Conservation (phyloP, 2,888 invertebrate genomes). For the Meteorus colon region DNA sequence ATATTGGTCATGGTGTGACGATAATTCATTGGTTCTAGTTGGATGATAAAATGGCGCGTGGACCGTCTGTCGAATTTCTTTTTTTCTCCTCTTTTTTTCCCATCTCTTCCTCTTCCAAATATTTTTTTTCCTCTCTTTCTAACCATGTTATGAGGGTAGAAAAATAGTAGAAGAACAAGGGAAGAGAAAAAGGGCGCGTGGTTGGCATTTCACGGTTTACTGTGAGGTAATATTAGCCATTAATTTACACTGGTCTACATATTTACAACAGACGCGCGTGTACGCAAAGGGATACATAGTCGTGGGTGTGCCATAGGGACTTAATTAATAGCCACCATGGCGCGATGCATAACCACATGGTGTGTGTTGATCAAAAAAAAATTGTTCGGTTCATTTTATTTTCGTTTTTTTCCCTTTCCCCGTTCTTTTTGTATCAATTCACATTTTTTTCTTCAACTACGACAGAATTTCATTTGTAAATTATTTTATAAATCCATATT, state of each 20-base stretch:
- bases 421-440: not conserved
- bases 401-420: not conserved
- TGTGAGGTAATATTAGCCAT: constrained; percentile 47
- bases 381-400: not conserved
- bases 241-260: constrained; percentile 25
- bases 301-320: constrained; percentile 34
- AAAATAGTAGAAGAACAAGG: not conserved
- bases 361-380: constrained; percentile 17
- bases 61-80: constrained; percentile 63
- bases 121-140: not conserved
- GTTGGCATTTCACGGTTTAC: constrained; percentile 66
- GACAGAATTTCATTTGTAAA: too few species aligned
- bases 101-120: too few species aligned
- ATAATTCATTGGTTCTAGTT: constrained; percentile 59
- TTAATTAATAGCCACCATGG: constrained; percentile 38
- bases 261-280: constrained; percentile 22
- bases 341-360: constrained; percentile 35
- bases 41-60: constrained; percentile 55
- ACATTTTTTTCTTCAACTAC: too few species aligned
- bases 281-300: constrained; percentile 11
- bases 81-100: not conserved
- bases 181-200: constrained; percentile 56
- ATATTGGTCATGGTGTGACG: not conserved
- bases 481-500: too few species aligned
- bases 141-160: too few species aligned